Conservation (phyloP, 2,797 vertebrate genomes). For the Mus minutoides region DNA sequence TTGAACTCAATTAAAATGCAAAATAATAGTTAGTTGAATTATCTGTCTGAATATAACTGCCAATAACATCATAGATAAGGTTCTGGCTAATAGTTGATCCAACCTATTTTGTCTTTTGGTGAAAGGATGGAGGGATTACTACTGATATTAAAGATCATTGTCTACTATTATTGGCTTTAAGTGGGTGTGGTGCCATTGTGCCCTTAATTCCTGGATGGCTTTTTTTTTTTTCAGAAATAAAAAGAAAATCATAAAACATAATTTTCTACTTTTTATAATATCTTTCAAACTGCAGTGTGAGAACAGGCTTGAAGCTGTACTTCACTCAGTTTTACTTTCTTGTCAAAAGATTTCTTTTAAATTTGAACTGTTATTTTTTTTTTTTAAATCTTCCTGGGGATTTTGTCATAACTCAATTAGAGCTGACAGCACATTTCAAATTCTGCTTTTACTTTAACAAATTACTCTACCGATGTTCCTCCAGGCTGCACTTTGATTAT, state of each 20-base stretch:
- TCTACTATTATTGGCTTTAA: neutral
- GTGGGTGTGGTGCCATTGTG: neutral
- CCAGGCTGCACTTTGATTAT: conserved; percentile 58
- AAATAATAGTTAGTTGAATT: neutral
- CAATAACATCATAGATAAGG: neutral
- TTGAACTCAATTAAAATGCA: neutral
- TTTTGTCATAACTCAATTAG: conserved; percentile 69
- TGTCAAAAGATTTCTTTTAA: conserved; percentile 71
- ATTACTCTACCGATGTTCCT: conserved; percentile 36
- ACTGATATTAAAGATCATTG: neutral
- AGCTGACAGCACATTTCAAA: conserved; percentile 76
- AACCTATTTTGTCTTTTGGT: neutral
- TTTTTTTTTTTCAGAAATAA: neutral
- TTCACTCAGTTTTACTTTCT: conserved; percentile 44
- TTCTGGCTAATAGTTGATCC: neutral
- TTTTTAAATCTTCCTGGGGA: neutral
- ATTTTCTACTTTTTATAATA: neutral
- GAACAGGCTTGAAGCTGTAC: neutral
- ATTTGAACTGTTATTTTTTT: conserved; percentile 69
- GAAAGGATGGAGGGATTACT: neutral
- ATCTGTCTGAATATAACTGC: neutral
- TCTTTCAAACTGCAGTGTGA: conserved; percentile 4
- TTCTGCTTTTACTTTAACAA: conserved; percentile 58
- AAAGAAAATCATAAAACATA: neutral
- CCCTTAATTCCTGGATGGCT: neutral